Evolutionary conservation across 1,140 invertebrate species (phyloP), one percentile per base, ranked within the genome.

Genomic region (Cryptotermes secundus): DNA sequence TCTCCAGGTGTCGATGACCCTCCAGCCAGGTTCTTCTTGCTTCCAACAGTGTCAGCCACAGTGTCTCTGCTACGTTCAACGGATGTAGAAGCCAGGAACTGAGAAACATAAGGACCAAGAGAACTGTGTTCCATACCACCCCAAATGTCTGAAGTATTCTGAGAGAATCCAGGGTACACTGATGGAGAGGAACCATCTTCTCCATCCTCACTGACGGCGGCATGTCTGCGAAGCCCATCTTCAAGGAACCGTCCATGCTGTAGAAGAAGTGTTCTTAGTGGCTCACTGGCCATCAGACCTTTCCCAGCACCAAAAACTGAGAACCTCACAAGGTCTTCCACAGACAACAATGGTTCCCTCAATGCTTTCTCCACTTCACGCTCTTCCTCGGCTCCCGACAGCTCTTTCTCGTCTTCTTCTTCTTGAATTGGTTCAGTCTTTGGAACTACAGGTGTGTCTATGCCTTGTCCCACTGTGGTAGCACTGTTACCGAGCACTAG

Each of bases 311-410:
- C 92, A 84, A 92, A 42, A 79, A 84, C 88, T 34, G 90, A 92
- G 85, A 93, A 91, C 85, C 92, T 90, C 65, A 93, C 88, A 80
- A 94, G 90, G 87, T 94, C 93, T 84, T 93, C 92, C 86, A 93
- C 89, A 22, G 92, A 92, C 34, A 93, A 88, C 85, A 93, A 86
- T 24, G 92, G 92, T 86, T 91, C 91, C 87, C 92, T 88, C 80
- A 93, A 88, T 19, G 92, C 92, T 85, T 92, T 93, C 85, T 93
- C 92, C 42, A 92, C 92, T 87, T 93, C 92, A 86, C 92, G 92
- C 85, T 93, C 92, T 85, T 94, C 93, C 87, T 94, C 94, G 72
- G 93, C 93, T 12, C 92, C 92, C 34, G 93, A 93, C 84, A 92
- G 87, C 86, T 93, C 93, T 85, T 92, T 92, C 81, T 93, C 92